These are phyloP conservation scores for Agrypnus murinus DNA, from an alignment of 2,888 invertebrate species.

Conservation along the genomic window DNA sequence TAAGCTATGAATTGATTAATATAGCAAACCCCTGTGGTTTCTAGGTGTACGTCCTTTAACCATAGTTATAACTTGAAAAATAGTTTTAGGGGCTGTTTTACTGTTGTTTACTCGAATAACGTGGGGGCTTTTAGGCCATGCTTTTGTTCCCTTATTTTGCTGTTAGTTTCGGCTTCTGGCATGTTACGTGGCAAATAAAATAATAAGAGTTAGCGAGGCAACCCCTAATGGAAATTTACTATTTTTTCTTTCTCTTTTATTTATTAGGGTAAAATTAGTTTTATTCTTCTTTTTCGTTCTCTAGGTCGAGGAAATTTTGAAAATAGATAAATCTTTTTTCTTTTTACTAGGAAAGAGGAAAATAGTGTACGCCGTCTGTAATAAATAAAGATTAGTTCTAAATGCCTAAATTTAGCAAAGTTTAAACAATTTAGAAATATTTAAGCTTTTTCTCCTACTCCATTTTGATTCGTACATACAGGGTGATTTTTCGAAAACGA, in stretches of 20 bases:
- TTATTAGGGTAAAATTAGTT: conserved; percentile 15
- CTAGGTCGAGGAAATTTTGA: not conserved
- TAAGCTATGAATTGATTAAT: conserved; percentile 52
- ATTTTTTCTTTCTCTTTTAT: conserved; percentile 34
- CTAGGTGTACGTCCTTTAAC: not conserved
- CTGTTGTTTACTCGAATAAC: conserved; percentile 25
- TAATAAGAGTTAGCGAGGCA: conserved; percentile 34
- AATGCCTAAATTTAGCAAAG: too few species aligned
- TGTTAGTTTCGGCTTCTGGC: conserved; percentile 31
- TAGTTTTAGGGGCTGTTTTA: conserved; percentile 17
- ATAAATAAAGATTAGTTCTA: too few species aligned
- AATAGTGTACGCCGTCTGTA: too few species aligned
- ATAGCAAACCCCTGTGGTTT: conserved; percentile 31
- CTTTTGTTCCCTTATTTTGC: conserved; percentile 29
- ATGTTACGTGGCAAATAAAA: conserved; percentile 42
- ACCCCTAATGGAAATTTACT: conserved; percentile 41
- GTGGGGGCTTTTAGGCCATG: conserved; percentile 19
- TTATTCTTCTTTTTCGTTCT: conserved; percentile 7
- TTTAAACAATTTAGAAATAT: too few species aligned
- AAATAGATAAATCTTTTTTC: not conserved
- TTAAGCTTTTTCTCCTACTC: too few species aligned
- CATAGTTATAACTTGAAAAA: conserved; percentile 24
- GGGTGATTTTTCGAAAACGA: too few species aligned
- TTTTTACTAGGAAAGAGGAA: too few species aligned
- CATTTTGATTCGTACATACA: too few species aligned